A percentile compares a stretch with the other conserved stretches of the same genome.
These are phyloP conservation scores for Damaliscus lunatus DNA, from an alignment of 2,113 vertebrate genomes.

Conservation along the genomic window DNA sequence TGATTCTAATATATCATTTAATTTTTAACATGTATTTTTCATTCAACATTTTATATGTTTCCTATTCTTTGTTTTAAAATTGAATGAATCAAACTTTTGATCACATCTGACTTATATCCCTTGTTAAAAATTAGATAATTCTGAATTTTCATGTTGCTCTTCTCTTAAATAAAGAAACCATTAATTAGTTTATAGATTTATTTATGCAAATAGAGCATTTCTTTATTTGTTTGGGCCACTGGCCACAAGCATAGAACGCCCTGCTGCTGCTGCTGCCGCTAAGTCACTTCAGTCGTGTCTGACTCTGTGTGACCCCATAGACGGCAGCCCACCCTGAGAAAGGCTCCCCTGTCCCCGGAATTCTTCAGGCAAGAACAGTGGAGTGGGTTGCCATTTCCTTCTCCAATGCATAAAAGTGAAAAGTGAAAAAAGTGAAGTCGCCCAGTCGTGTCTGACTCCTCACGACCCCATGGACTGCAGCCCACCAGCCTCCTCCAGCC, in stretches of 20 bases:
- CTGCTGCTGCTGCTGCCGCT: no score
- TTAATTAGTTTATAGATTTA: not conserved
- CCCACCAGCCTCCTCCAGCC: no score
- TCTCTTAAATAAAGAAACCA: not conserved
- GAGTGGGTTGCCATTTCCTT: no score
- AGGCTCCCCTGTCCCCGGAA: no score
- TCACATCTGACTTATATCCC: not conserved
- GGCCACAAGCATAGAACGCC: not conserved
- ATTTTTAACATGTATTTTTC: not conserved
- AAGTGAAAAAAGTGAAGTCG: no score
- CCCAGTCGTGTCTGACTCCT: no score
- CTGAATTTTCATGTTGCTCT: not conserved
- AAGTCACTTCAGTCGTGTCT: no score
- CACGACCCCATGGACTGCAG: no score
- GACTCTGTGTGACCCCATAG: no score
- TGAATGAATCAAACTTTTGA: not conserved
- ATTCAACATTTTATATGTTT: not conserved
- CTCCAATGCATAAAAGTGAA: no score
- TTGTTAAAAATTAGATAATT: not conserved
- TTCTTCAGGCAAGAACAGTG: no score
- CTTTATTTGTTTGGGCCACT: not conserved
- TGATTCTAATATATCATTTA: not conserved
- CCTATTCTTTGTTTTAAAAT: not conserved
- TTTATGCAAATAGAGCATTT: not conserved
- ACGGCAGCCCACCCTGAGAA: no score